These are phyloP conservation scores for Chelonia mydas DNA, from an alignment of 2,797 vertebrate species.

Conservation along the genomic window DNA sequence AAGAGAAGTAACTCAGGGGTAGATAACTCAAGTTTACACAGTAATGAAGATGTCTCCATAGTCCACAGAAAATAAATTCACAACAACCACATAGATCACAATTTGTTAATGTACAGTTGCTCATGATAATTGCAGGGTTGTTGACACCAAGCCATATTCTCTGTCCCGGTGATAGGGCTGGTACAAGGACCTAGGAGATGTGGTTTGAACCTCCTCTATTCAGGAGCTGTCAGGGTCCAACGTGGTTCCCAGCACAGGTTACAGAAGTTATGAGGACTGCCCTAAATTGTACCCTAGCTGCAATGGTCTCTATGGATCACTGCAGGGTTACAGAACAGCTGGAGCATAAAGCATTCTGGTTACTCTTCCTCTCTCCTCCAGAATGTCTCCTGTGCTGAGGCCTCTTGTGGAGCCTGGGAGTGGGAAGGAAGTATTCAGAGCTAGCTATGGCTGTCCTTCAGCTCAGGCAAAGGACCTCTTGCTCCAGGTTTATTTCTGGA, in stretches of 20 bases:
- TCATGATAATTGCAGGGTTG: not conserved
- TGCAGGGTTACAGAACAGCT: too few species aligned
- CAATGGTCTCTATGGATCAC: not conserved
- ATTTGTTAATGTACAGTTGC: fast-evolving
- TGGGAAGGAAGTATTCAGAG: fast-evolving
- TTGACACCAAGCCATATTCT: not conserved
- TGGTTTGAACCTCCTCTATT: not conserved
- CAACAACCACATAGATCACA: not conserved
- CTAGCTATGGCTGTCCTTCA: fast-evolving
- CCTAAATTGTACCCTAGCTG: not conserved
- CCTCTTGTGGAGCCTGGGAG: not conserved
- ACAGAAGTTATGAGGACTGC: not conserved
- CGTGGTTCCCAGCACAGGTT: not conserved
- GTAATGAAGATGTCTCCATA: fast-evolving
- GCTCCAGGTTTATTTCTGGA: too few species aligned
- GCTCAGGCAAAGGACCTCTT: too few species aligned
- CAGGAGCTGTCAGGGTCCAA: fast-evolving
- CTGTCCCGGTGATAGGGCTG: not conserved
- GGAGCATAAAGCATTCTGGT: slow-evolving; percentile 5
- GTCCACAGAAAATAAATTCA: not conserved
- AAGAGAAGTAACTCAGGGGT: not conserved
- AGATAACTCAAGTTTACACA: not conserved
- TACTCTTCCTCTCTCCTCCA: not conserved
- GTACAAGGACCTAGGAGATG: not conserved
- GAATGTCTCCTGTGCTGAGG: not conserved